Percentiles rank a stretch among this genome's conserved stretches.
phyloP scores from a whole-genome alignment of 2,113 vertebrate genomes.

The Xenotilapia leptura region DNA sequence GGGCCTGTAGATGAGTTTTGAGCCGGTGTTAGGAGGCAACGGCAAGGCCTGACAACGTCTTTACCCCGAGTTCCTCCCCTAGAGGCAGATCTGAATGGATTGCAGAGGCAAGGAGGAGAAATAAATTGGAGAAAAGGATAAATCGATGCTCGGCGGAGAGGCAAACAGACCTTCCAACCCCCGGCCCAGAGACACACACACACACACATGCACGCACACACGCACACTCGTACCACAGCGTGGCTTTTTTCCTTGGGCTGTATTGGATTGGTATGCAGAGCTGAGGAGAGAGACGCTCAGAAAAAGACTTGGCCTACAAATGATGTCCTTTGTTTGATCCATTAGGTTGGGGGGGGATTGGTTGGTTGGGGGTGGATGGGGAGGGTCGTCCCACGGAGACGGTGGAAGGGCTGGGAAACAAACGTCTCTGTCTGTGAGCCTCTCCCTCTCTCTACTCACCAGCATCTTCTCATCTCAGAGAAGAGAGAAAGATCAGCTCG shows the following conservation, averaged over 20 bases:
- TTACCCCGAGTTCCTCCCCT: conserved; percentile 64
- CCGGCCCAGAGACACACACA: conserved; percentile 46
- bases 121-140: conserved; percentile 76
- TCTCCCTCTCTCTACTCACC: neutral
- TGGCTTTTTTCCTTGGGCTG: conserved; percentile 65
- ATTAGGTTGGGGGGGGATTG: conserved; percentile 25
- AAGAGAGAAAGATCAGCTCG: conserved; percentile 25
- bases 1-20: conserved; percentile 46
- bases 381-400: conserved; percentile 33
- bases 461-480: conserved; percentile 28
- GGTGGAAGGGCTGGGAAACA: conserved; percentile 41
- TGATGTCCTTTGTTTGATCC: conserved; percentile 75
- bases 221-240: conserved; percentile 10
- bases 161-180: conserved; percentile 72
- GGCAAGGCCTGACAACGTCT: conserved; percentile 39
- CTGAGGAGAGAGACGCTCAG: conserved; percentile 58
- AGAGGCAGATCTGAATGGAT: conserved; percentile 71
- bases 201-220: neutral
- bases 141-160: conserved; percentile 73
- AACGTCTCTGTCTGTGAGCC: conserved; percentile 38
- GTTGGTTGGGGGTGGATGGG: neutral
- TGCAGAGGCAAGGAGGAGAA: conserved; percentile 65
- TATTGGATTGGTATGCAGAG: conserved; percentile 71
- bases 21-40: conserved; percentile 33
- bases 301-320: conserved; percentile 75